phyloP scores from a whole-genome alignment of 2,888 invertebrate genomes.

The Zootermopsis nevadensis region DNA sequence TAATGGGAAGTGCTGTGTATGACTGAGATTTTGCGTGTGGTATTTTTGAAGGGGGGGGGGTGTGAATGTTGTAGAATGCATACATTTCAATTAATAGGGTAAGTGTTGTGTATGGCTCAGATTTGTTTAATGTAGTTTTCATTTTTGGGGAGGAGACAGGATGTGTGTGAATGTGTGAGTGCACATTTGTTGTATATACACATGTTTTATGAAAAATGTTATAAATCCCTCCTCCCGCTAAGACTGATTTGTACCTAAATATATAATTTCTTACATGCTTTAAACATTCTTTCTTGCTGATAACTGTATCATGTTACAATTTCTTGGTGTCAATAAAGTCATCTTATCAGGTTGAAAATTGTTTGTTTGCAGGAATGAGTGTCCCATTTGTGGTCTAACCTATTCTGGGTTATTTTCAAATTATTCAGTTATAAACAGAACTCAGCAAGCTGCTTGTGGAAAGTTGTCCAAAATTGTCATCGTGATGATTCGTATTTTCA shows the following conservation, averaged over 20 bases:
- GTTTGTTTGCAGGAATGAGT: neutral
- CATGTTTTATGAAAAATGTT: neutral
- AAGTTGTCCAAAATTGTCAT: no score
- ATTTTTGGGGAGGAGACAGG: no score
- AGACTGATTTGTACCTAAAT: conserved; percentile 12
- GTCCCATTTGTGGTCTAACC: no score
- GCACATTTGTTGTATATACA: no score
- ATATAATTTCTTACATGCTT: conserved; percentile 25
- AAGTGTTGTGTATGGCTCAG: no score
- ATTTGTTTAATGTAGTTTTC: no score
- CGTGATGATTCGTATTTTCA: no score
- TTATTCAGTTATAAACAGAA: no score
- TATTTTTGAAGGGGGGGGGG: neutral
- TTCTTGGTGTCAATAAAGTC: conserved; percentile 26
- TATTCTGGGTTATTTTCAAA: no score
- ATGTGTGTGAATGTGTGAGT: no score
- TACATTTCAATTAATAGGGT: no score
- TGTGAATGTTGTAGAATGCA: neutral
- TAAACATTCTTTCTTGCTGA: conserved; percentile 9
- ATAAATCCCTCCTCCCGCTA: neutral
- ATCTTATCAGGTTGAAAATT: neutral
- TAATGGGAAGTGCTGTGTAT: neutral
- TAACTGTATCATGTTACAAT: conserved; percentile 14
- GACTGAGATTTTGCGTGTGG: neutral
- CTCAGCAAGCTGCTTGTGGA: no score